A percentile compares a stretch with the other conserved stretches of the same genome.
phyloP scores from a whole-genome alignment of 2,797 vertebrate genomes.

The Coregonus sp. region DNA sequence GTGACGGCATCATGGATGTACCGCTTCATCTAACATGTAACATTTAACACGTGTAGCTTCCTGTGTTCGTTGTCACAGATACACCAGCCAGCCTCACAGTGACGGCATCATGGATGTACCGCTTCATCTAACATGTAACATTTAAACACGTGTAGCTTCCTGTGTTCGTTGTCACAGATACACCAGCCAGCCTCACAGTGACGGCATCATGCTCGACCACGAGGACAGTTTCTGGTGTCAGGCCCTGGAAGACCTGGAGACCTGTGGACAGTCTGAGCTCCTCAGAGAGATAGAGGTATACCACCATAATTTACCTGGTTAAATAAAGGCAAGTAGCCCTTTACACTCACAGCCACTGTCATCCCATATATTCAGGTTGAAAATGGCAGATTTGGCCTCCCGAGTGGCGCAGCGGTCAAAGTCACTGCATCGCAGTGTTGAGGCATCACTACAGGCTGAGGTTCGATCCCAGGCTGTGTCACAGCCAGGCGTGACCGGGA shows the following conservation, averaged over 20 bases:
- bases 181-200: slow-evolving; percentile 55
- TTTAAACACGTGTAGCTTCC: background rate
- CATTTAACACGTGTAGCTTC: too few relatives aligned
- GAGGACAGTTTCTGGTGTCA: slow-evolving; percentile 98
- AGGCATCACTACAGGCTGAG: too few relatives aligned
- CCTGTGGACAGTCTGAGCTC: slow-evolving; percentile 95
- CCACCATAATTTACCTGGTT: background rate
- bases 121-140: background rate
- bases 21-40: too few relatives aligned
- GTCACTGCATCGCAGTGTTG: too few relatives aligned
- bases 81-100: background rate
- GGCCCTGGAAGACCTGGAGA: slow-evolving; percentile 96
- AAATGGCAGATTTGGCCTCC: too few relatives aligned
- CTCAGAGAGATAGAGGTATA: slow-evolving; percentile 96
- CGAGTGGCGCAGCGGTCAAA: too few relatives aligned
- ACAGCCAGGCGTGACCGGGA: too few relatives aligned
- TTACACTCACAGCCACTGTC: too few relatives aligned
- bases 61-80: background rate
- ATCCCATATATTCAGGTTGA: too few relatives aligned
- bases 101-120: background rate
- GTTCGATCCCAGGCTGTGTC: too few relatives aligned
- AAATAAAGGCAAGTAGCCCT: too few relatives aligned
- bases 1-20: too few relatives aligned
- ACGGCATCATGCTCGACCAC: slow-evolving; percentile 84
- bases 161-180: slow-evolving; percentile 46